Percentiles rank a stretch among this genome's conserved stretches.
Evolutionary conservation across 2,888 invertebrate species (phyloP).

Genomic region (Chesias legatella): DNA sequence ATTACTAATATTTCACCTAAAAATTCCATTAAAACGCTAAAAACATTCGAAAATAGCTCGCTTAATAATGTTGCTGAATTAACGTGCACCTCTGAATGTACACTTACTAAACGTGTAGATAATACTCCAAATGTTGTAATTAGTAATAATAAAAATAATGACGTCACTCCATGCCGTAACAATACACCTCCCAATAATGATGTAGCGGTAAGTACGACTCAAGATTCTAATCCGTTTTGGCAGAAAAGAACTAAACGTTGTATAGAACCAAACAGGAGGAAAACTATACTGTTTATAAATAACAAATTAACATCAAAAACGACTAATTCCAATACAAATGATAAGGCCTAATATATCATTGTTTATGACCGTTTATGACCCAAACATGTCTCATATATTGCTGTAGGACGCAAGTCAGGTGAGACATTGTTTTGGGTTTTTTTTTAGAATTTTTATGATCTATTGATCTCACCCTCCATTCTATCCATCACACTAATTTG

Average conservation of each 20-base stretch:
- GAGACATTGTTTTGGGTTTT: conserved; percentile 53
- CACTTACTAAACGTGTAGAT: conserved; percentile 42
- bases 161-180: conserved; percentile 42
- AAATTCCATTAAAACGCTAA: conserved; percentile 74
- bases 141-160: conserved; percentile 44
- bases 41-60: conserved; percentile 41
- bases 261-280: conserved; percentile 71
- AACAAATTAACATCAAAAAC: conserved; percentile 65
- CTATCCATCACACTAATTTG: conserved; percentile 34
- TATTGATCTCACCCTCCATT: conserved; percentile 56
- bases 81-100: conserved; percentile 52
- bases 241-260: conserved; percentile 64
- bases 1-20: conserved; percentile 78
- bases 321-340: conserved; percentile 41
- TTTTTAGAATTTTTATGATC: conserved; percentile 62
- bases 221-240: conserved; percentile 74
- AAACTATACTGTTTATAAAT: conserved; percentile 75
- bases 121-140: conserved; percentile 36
- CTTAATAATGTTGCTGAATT: conserved; percentile 53
- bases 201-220: conserved; percentile 62
- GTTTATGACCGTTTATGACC: conserved; percentile 23
- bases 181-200: conserved; percentile 47
- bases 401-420: conserved; percentile 54
- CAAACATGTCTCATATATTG: conserved; percentile 68
- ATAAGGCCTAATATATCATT: conserved; percentile 39